Percentiles rank a stretch among this genome's conserved stretches.
Conservation (phyloP, 2,888 invertebrate species). For the Leptopilina myrica region DNA sequence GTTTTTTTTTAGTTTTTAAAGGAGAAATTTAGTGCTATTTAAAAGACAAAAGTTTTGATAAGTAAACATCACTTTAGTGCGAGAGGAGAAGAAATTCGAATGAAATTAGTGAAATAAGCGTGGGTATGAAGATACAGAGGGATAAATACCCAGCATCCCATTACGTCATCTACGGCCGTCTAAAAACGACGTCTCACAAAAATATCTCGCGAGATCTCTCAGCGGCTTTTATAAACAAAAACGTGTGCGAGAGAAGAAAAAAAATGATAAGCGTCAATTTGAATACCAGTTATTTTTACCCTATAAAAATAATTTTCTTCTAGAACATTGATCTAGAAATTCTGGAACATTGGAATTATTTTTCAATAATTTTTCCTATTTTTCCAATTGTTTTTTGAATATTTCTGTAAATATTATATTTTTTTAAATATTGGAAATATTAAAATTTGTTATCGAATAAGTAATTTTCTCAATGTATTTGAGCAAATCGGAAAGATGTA, state of each 20-base stretch:
- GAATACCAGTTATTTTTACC: slow-evolving; percentile 23
- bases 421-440: too few relatives aligned
- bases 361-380: background rate
- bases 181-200: slow-evolving; percentile 67
- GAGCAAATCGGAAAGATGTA: background rate
- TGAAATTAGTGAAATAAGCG: slow-evolving; percentile 24
- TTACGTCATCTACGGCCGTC: slow-evolving; percentile 49
- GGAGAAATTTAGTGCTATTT: background rate
- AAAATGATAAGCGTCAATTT: slow-evolving; percentile 29
- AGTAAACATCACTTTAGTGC: background rate
- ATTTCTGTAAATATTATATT: too few relatives aligned
- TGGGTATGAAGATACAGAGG: slow-evolving; percentile 33
- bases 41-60: background rate
- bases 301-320: background rate
- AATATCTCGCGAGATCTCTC: slow-evolving; percentile 59
- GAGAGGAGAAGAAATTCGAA: background rate
- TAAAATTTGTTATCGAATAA: too few relatives aligned
- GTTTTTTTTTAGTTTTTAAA: too few relatives aligned
- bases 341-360: background rate
- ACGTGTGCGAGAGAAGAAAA: slow-evolving; percentile 41
- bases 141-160: slow-evolving; percentile 46
- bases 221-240: slow-evolving; percentile 55
- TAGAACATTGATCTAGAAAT: background rate
- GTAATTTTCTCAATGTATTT: too few relatives aligned
- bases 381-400: background rate